Base-by-base conservation (phyloP, 2,113 vertebrate species). In the Dendropsophus ebraccatus region DNA sequence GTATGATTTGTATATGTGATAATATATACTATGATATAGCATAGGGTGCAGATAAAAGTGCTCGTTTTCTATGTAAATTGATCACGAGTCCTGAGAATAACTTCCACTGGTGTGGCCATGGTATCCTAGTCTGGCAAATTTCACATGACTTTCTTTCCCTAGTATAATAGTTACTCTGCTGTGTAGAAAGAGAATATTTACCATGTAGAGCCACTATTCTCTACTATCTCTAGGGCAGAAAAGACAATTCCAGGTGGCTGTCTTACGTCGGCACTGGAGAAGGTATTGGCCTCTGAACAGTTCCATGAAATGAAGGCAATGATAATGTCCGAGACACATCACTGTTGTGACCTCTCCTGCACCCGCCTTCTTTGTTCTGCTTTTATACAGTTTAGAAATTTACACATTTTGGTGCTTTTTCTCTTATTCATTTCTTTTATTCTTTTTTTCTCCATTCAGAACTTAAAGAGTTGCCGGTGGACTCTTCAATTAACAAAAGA, bases 381-480 rank as follows among this genome's bases (percentile, higher is more conserved):
- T 35, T 78, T 30, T 21, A 56, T 17, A 56, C 19, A 78, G 49
- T 79, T 79, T 35, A 37, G 56, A 32, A 58, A 52, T 52, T 54
- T 28, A 25, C n/a, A 49, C 7, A 16, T 12, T 85, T 50, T 69
- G 37, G n/a, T 50, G 12, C 62, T 81, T 37, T 1, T 0, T 45
- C 2, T 60, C 89, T 49, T 83, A 73, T 50, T 83, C 74, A 49
- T 19, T 78, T 16, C 73, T 21, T 86, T 88, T 49, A 17, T 78
- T 16, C 73, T 23, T 86, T 88, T 0, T 0, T 78, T 84, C 87
- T 89, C 81, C 88, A 14, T 92, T 87, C 90, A 95, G 95, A 93
- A 85, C 86, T 91, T 76, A 86, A 93, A 91, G 91, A 91, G 82
- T 89, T 92, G 90, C 76, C 72, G 87, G 93, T 90, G 91, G 86